Conservation (phyloP, 2,797 vertebrate genomes). For the Thalassophryne amazonica region DNA sequence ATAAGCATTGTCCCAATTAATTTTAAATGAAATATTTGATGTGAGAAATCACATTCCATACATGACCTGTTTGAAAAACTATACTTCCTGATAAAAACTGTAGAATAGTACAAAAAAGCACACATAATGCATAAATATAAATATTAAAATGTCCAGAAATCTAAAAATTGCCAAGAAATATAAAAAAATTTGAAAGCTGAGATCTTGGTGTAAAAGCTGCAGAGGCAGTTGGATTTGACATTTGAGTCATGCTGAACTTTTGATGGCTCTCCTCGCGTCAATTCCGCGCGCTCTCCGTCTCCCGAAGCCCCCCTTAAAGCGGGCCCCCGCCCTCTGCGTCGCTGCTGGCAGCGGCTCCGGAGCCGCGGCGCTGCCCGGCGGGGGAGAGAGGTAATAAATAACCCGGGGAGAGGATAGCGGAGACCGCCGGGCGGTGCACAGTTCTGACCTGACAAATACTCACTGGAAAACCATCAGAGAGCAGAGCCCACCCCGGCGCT, state of each 20-base stretch:
- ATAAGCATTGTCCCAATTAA: too few species aligned
- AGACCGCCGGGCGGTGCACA: conserved; percentile 90
- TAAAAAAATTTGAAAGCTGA: too few species aligned
- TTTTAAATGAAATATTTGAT: too few species aligned
- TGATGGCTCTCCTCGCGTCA: conserved; percentile 15
- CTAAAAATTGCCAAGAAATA: too few species aligned
- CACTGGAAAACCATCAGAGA: conserved; percentile 91
- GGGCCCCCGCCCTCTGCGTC: conserved; percentile 81
- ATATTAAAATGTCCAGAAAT: too few species aligned
- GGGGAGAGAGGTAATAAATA: conserved; percentile 98
- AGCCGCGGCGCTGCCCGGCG: conserved; percentile 91
- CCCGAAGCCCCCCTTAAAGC: conserved; percentile 75
- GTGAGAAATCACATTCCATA: too few species aligned
- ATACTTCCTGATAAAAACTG: too few species aligned
- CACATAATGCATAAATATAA: too few species aligned
- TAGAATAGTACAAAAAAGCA: too few species aligned
- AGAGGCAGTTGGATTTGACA: neutral
- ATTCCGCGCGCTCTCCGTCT: conserved; percentile 60
- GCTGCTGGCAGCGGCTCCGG: conserved; percentile 88
- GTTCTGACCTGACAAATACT: conserved; percentile 97
- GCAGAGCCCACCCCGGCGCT: conserved; percentile 87
- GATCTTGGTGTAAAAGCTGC: too few species aligned
- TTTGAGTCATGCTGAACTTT: conserved; percentile 8
- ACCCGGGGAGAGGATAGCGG: conserved; percentile 91
- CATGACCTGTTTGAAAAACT: too few species aligned